phyloP scores from a whole-genome alignment of 2,888 invertebrate genomes.

The Aspidiotus rigidus region DNA sequence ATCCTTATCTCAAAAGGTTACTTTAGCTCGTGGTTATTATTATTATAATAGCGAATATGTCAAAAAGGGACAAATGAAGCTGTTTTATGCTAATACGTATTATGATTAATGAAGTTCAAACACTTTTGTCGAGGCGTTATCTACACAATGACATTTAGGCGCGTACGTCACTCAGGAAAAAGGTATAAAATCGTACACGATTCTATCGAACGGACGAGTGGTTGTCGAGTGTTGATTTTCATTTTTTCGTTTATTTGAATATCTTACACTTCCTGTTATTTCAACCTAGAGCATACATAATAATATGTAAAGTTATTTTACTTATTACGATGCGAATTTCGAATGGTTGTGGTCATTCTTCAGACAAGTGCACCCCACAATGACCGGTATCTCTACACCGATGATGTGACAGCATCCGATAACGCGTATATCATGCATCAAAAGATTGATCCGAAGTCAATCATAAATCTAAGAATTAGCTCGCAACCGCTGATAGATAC shows the following conservation, averaged over 20 bases:
- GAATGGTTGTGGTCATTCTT: no score
- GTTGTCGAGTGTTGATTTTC: neutral
- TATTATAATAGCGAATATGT: neutral
- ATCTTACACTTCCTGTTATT: no score
- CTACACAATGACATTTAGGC: slow-evolving; percentile 20
- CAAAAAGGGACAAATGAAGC: neutral
- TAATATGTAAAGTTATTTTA: no score
- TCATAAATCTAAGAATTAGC: no score
- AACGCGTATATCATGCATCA: no score
- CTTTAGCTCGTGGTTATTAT: neutral
- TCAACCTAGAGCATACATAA: no score
- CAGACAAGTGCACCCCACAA: no score
- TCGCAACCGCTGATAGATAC: no score
- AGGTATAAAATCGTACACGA: neutral
- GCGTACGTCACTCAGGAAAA: slow-evolving; percentile 21
- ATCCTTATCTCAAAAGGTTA: slow-evolving; percentile 7
- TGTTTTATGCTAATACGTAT: neutral
- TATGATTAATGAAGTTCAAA: slow-evolving; percentile 11
- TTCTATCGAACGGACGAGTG: slow-evolving; percentile 13
- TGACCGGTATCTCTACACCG: no score
- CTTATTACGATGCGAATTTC: no score
- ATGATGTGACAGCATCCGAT: no score
- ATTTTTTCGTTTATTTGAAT: neutral
- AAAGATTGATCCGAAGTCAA: no score
- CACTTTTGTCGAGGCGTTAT: slow-evolving; percentile 9